Evolutionary conservation across 2,888 invertebrate genomes (phyloP), one percentile per base, ranked within the genome.

Genomic region (Eupithecia vulgata): DNA sequence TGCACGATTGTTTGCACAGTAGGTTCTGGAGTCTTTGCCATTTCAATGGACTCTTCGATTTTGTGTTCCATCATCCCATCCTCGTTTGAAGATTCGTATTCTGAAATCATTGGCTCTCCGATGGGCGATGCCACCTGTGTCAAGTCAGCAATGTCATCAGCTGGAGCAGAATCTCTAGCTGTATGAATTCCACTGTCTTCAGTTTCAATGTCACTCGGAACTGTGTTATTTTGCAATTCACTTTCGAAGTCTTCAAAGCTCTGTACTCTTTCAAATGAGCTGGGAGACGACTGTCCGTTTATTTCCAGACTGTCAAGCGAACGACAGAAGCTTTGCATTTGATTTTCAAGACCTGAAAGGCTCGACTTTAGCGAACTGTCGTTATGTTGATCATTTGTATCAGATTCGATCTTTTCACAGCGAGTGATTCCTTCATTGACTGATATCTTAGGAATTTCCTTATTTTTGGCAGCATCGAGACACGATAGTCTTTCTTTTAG

Each of bases 171-270:
- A 71, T 97, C 97, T 85, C 97, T 96, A 4, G 97, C 97, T 7
- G 97, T 96, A 81, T 97, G 97, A 77, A 97, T 96, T 4, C 97
- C 97, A 77, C 96, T 97, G 85, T 97, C 97, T 89, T 97, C 97
- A 59, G 96, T 95, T 87, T 96, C 97, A 62, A 95, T 96, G 80
- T 96, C 95, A 77, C 95, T 95, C 74, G 94, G 94, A 66, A 95
- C 95, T 52, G 92, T 93, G 76, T 92, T 93, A 77, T 93, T 93
- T 79, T 96, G 94, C 85, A 96, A 92, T 81, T 96, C 96, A 70
- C 95, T 95, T 78, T 94, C 95, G 77, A 96, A 94, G 80, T 96
- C 96, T 88, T 96, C 96, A 75, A 96, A 89, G 83, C 96, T 95
- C 87, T 96, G 96, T 69, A 96, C 95, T 78, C 96, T 94, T 80